These are phyloP conservation scores for Neelides folsomi DNA, from an alignment of 2,888 invertebrate genomes.

Conservation along the genomic window DNA sequence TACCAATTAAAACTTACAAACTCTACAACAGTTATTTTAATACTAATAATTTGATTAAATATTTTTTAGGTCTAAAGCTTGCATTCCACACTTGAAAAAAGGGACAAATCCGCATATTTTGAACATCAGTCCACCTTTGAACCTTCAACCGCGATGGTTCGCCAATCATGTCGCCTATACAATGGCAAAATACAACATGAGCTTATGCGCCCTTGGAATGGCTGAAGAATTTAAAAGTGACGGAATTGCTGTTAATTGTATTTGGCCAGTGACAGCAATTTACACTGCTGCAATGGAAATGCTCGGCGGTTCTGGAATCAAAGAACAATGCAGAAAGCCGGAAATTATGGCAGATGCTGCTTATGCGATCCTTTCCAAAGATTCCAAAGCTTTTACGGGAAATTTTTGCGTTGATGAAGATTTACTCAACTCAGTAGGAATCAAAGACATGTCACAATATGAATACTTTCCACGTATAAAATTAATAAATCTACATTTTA, in stretches of 20 bases:
- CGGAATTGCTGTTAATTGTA: constrained; percentile 82
- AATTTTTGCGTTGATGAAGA: constrained; percentile 89
- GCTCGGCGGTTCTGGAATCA: constrained; percentile 47
- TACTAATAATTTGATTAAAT: no score
- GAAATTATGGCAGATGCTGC: constrained; percentile 84
- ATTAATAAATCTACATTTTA: no score
- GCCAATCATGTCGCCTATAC: constrained; percentile 81
- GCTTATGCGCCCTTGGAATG: constrained; percentile 95
- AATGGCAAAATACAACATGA: constrained; percentile 98
- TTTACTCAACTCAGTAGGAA: constrained; percentile 60
- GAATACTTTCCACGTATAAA: constrained; percentile 60
- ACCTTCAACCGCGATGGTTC: constrained; percentile 82
- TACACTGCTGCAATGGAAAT: constrained; percentile 75
- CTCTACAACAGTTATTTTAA: no score
- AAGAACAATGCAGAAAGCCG: constrained; percentile 56
- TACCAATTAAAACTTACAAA: no score
- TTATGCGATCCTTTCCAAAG: constrained; percentile 62
- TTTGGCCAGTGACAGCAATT: constrained; percentile 91
- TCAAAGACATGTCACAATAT: constrained; percentile 72
- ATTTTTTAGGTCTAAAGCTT: constrained; percentile 62
- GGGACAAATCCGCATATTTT: constrained; percentile 84
- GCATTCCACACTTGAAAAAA: constrained; percentile 72
- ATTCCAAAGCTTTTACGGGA: constrained; percentile 66
- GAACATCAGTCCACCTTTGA: constrained; percentile 87
- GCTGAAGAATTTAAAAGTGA: constrained; percentile 74